A percentile compares a stretch with the other conserved stretches of the same genome.
These are phyloP conservation scores for Scolanthus callimorphus DNA, from an alignment of 92 coral and sea anemone species.

Conservation along the genomic window DNA sequence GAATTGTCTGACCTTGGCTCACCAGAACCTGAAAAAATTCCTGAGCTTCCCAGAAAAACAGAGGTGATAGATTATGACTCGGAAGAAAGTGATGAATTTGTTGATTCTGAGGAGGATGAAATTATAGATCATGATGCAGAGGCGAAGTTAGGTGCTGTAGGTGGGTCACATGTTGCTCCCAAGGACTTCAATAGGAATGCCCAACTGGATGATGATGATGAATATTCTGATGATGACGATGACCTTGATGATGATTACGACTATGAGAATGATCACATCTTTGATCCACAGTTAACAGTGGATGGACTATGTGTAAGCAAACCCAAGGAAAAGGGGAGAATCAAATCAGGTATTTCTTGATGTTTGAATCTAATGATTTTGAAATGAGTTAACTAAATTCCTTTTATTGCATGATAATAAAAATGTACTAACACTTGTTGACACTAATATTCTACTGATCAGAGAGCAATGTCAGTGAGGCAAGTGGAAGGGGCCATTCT, in stretches of 20 bases:
- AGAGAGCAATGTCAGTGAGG: no score
- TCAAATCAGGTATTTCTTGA: conserved; percentile 10
- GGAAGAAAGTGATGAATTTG: conserved; percentile 63
- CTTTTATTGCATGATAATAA: no score
- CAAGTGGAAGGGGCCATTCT: no score
- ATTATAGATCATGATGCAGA: conserved; percentile 76
- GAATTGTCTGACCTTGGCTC: conserved; percentile 40
- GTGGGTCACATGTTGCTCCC: conserved; percentile 34
- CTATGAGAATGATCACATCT: conserved; percentile 31
- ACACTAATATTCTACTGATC: no score
- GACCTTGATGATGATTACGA: conserved; percentile 30
- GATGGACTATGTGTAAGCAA: conserved; percentile 83
- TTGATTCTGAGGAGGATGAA: conserved; percentile 83
- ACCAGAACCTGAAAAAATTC: conserved; percentile 25
- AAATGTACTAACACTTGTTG: no score
- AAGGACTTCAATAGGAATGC: conserved; percentile 3
- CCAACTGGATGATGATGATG: conserved; percentile 15
- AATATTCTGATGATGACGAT: conserved; percentile 27
- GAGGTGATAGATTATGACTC: no score
- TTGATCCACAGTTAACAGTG: conserved; percentile 53
- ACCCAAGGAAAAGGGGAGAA: conserved; percentile 30
- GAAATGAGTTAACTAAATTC: no score
- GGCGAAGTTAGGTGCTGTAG: conserved; percentile 75
- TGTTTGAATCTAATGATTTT: no score
- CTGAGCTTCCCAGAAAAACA: conserved; percentile 16